Conservation (phyloP, 2,113 vertebrate genomes). For the Trematomus loennbergii region DNA sequence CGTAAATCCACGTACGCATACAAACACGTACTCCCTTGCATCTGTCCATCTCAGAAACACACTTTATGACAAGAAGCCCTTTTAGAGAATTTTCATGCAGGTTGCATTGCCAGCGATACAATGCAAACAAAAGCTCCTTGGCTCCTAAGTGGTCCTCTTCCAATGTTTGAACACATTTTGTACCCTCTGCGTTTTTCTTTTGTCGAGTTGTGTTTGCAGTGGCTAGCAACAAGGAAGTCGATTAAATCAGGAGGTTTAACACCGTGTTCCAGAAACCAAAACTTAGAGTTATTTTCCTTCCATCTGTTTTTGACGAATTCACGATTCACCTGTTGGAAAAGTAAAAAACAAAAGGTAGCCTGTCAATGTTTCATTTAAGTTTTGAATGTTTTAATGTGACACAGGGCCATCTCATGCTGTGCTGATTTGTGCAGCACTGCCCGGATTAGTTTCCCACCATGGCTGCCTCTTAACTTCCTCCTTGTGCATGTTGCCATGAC, state of each 20-base stretch:
- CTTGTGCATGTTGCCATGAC: constrained; percentile 66
- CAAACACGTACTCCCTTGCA: constrained; percentile 23
- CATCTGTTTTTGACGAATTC: constrained; percentile 45
- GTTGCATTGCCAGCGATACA: constrained; percentile 32
- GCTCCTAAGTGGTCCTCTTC: constrained; percentile 43
- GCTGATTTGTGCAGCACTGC: constrained; percentile 48
- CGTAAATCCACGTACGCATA: constrained; percentile 13
- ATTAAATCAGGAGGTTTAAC: constrained; percentile 27
- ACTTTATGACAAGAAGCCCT: constrained; percentile 29
- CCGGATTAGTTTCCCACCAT: constrained; percentile 62
- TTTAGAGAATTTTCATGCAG: constrained; percentile 56
- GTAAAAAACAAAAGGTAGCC: constrained; percentile 15
- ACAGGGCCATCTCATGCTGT: constrained; percentile 52
- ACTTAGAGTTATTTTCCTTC: not conserved
- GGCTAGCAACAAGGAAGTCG: constrained; percentile 42
- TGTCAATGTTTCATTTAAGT: constrained; percentile 43
- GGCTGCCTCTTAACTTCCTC: constrained; percentile 59
- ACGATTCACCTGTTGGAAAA: constrained; percentile 39
- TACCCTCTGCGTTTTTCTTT: constrained; percentile 29
- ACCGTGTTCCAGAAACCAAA: not conserved
- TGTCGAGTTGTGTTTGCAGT: constrained; percentile 58
- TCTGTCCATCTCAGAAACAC: constrained; percentile 44
- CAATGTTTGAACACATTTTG: constrained; percentile 61
- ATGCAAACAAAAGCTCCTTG: constrained; percentile 43
- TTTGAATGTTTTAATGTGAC: constrained; percentile 55